Base-by-base conservation (phyloP, 2,113 vertebrate genomes). In the Microtus montanus region DNA sequence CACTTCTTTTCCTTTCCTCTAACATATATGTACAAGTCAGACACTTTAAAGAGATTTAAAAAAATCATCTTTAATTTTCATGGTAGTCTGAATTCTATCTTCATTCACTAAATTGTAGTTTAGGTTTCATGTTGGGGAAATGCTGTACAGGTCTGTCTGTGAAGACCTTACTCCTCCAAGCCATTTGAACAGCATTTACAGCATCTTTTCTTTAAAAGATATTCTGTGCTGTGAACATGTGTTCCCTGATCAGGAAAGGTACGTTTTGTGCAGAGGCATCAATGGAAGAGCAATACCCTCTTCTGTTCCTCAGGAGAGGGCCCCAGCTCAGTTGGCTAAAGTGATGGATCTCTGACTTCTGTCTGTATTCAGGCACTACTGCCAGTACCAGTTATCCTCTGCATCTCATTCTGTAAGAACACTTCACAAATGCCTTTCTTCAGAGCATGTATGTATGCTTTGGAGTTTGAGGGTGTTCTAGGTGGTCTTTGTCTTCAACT, bases 401-500 rank as follows among this genome's bases (percentile, higher is more conserved):
- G 33, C 11, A 13, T 77, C 71, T 61, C n/a, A 85, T 66, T 41
- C 35, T 74, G 30, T 78, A 77, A 64, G n/a, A 58, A 84, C 20
- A 49, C 17, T 71, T 80, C 12, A 47, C 66, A 85, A 10, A 38
- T 54, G 22, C 22, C 41, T 6, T 68, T 61, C n/a, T 84, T 78
- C 38, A 9, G 15, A 58, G 4, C 52, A 3, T 71, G 5, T 17
- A 11, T 86, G 4, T 44, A 2, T 54, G 35, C 89, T 89, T 85
- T 89, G 78, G 41, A 63, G 26, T 86, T 85, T 63, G 73, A 94
- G 47, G 70, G 11, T 92, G 14, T 82, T 79, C 84, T 86, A 73
- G 30, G 61, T 75, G 35, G 54, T 73, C 54, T 61, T 64, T 86
- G 52, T 30, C 13, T 78, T 93, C 20, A 35, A 22, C 47, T 80